Evolutionary conservation across 2,113 vertebrate species (phyloP).

Genomic region (Blennius ocellaris): DNA sequence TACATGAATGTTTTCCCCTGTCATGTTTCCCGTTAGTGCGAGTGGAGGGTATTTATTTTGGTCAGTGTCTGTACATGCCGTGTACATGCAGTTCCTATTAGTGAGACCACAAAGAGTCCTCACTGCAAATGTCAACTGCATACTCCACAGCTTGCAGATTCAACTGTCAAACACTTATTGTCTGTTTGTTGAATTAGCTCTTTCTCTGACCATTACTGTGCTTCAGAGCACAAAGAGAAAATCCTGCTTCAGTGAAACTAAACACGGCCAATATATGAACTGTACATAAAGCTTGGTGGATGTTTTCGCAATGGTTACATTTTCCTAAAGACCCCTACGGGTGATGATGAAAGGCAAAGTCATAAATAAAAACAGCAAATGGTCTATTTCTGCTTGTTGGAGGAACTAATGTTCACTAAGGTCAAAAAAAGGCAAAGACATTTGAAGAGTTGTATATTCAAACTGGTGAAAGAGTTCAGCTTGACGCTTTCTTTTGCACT

Average conservation of each 20-base stretch:
- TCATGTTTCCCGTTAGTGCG: conserved; percentile 12
- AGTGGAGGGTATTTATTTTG: neutral
- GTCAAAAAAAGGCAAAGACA: conserved; percentile 34
- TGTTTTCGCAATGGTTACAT: no score
- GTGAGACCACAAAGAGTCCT: neutral
- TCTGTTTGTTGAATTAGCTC: neutral
- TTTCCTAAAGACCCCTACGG: neutral
- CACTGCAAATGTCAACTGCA: neutral
- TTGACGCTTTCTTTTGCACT: conserved; percentile 1
- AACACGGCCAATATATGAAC: neutral
- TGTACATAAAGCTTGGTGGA: no score
- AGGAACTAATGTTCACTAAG: conserved; percentile 9
- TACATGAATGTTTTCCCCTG: conserved; percentile 18
- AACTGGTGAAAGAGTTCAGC: neutral
- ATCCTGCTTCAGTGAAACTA: neutral
- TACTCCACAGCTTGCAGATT: neutral
- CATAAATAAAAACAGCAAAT: neutral
- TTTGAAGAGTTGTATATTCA: conserved; percentile 3
- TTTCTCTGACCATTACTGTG: neutral
- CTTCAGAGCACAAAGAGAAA: conserved; percentile 11
- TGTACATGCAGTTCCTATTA: conserved; percentile 21
- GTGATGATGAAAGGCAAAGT: neutral
- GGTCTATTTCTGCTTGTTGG: conserved; percentile 9
- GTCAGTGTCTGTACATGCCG: conserved; percentile 2
- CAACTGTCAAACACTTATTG: neutral